Evolutionary conservation across 1,140 invertebrate species (phyloP), one percentile per base, ranked within the genome.

Genomic region (Atopsyche davidsoni): DNA sequence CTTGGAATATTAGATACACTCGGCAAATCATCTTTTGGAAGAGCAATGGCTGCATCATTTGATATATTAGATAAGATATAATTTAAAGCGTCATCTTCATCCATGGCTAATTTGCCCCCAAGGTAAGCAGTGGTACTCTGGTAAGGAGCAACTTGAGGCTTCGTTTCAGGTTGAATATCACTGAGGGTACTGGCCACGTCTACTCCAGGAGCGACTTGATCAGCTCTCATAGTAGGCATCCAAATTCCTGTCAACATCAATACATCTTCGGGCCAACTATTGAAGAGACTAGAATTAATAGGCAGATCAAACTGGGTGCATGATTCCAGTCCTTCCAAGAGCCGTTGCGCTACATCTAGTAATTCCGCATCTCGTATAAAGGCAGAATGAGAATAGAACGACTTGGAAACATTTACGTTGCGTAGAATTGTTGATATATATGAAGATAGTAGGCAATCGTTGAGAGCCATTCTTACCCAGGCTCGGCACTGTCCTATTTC

Each of bases 401-500:
- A 81, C 53, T 81, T 82, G 10, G 95, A 63, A 1, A 81, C 71
- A n/a, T 73, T 78, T 46, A 76, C 75, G 61, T 92, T 85, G 40
- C 79, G 76, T 0, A 79, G 69, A 60, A 93, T 83, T 1, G 87
- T 83, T 31, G 80, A 78, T 25, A 96, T 70, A 64, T 96, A 96
- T 35, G 89, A 92, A 2, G 84, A 82, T 34, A 96, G 70, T 1
- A 95, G 66, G 3, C 86, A 87, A 60, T 96, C 92, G 67, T 96
- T 96, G 0, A 97, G 66, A 0, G 89, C 86, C 43, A 91, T 65
- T 2, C 93, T 74, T 6, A 96, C 76, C 93, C 92, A 97, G 4
- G 90, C 88, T 53, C 93, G 72, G 60, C 90, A 92, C 51, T 89
- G 81, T 0, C 93, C 94, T 53, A 93, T 83, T 67, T 97, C 92